Base-by-base conservation (phyloP, 2,797 vertebrate species). In the Sebastes goodei region DNA sequence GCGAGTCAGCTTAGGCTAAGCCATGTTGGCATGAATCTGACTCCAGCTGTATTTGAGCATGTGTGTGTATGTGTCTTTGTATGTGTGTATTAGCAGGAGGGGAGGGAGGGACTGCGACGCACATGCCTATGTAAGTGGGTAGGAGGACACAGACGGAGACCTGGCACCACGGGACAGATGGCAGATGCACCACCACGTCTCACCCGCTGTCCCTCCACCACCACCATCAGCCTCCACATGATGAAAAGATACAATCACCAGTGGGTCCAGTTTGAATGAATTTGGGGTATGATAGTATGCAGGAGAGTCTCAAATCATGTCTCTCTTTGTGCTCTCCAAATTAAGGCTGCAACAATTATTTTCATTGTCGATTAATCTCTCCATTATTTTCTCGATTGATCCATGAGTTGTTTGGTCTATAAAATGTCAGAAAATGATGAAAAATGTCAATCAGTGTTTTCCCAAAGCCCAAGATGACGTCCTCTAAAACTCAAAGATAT, bases 131-230 rank as follows among this genome's bases (percentile, higher is more conserved):
- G 60, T 74, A 72, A 57, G 82, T 29, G 73, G 64, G 85, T 63
- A 83, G 64, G 74, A 86, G 80, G 80, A 74, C 66, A 59, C 76
- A 88, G 80, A 60, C 35, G 27, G 79, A 66, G 72, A 75, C 42
- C 52, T 77, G 83, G 84, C 79, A 78, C 49, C 66, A 63, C 23
- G 75, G 69, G 71, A 88, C 87, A 93, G 89, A 90, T 86, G 87
- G 86, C 78, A 85, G 74, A 86, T 72, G 70, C 59, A 71, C 60
- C 56, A 71, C 57, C 68, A 33, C 0, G 23, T 73, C 68, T 86
- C 78, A 85, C 35, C 70, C 71, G 2, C 46, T 71, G 11, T 68
- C 71, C 5, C 38, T 2, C 12, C 35, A 14, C 38, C 35, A 38
- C 35, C 38, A 30, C 27, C 29, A 52, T 2, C 63, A 64, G 60